phyloP scores from a whole-genome alignment of 2,113 vertebrate genomes.

The Mesoclemmys tuberculata region DNA sequence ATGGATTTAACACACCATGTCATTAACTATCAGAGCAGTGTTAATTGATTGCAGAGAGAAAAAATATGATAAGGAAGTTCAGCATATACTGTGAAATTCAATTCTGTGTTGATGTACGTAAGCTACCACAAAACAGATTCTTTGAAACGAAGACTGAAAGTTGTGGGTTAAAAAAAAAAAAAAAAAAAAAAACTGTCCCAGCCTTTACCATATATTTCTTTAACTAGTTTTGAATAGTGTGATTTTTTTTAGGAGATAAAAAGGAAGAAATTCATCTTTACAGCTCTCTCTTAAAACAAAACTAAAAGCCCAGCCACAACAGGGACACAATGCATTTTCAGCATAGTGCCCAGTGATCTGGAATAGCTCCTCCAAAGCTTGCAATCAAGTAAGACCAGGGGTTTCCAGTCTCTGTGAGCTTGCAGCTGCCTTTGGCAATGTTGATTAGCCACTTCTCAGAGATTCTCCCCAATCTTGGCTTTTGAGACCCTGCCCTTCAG shows the following conservation, averaged over 20 bases:
- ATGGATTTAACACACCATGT: neutral
- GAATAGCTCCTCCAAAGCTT: neutral
- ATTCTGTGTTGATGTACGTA: neutral
- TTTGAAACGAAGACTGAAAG: neutral
- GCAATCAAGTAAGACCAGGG: fast-evolving
- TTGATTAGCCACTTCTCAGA: neutral
- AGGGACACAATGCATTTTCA: neutral
- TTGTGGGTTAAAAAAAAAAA: neutral
- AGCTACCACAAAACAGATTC: neutral
- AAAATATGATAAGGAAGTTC: neutral
- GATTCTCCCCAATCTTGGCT: neutral
- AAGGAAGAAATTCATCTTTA: neutral
- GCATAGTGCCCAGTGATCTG: fast-evolving
- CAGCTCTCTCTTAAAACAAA: neutral
- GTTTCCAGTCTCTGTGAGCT: neutral
- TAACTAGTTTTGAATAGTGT: neutral
- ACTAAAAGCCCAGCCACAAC: neutral
- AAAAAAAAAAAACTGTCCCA: neutral
- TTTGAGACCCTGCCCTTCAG: neutral
- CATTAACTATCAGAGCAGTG: neutral
- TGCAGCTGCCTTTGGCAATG: neutral
- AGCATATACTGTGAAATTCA: neutral
- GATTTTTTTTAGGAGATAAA: neutral
- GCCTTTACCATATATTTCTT: neutral
- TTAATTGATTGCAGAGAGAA: neutral